phyloP scores from a whole-genome alignment of 2,797 vertebrate species.

The Leptatherina wallacei region DNA sequence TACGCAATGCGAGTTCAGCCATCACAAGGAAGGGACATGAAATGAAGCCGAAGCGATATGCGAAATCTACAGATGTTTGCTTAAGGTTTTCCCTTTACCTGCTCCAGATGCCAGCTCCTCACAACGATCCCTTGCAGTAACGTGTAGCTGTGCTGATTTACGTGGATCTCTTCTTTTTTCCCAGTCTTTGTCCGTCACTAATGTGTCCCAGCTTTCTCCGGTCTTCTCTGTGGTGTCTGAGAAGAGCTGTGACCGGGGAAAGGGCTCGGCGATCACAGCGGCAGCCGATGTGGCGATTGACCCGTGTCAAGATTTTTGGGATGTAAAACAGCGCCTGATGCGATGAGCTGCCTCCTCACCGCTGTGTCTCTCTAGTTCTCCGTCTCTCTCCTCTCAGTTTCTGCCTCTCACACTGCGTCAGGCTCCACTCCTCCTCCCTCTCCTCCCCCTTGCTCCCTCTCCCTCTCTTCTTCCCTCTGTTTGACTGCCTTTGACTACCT shows the following conservation, averaged over 20 bases:
- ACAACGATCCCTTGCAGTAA: slow-evolving; percentile 30
- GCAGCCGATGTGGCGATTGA: slow-evolving; percentile 31
- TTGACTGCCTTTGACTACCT: slow-evolving; percentile 31
- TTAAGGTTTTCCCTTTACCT: slow-evolving; percentile 61
- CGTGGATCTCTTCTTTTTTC: not conserved
- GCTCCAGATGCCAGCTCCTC: slow-evolving; percentile 46
- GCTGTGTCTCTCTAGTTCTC: slow-evolving; percentile 60
- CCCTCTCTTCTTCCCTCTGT: slow-evolving; percentile 18
- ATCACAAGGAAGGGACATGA: slow-evolving; percentile 20
- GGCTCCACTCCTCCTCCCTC: slow-evolving; percentile 57
- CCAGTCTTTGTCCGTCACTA: slow-evolving; percentile 28
- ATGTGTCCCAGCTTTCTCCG: slow-evolving; percentile 43
- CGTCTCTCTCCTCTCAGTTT: slow-evolving; percentile 68
- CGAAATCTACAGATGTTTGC: slow-evolving; percentile 40
- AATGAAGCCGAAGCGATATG: slow-evolving; percentile 26
- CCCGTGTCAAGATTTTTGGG: slow-evolving; percentile 45
- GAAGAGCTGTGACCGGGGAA: slow-evolving; percentile 40
- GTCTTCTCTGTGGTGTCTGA: slow-evolving; percentile 41
- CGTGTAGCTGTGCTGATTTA: slow-evolving; percentile 16
- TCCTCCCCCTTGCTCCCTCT: slow-evolving; percentile 27
- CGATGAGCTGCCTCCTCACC: slow-evolving; percentile 61
- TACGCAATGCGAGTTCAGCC: slow-evolving; percentile 51
- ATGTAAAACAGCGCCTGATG: slow-evolving; percentile 56
- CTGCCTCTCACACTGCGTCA: slow-evolving; percentile 79
- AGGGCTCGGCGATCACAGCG: slow-evolving; percentile 25